A percentile compares a stretch with the other conserved stretches of the same genome.
These are phyloP conservation scores for Pterocles orientalis DNA, from an alignment of 2,113 vertebrate species.

Conservation along the genomic window DNA sequence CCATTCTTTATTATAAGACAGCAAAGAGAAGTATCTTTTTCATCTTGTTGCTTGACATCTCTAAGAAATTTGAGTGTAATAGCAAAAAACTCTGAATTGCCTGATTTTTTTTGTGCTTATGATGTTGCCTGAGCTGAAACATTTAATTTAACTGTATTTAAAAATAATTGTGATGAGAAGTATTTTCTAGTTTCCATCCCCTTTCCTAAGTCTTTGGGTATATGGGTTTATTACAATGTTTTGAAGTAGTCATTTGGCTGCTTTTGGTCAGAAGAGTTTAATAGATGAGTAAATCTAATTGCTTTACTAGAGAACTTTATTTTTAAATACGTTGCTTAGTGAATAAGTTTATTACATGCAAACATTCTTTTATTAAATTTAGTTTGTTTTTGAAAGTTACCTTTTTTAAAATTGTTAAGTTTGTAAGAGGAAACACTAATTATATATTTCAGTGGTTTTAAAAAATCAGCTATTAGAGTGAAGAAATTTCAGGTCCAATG, in stretches of 20 bases:
- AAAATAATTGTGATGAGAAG: neutral
- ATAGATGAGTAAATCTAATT: neutral
- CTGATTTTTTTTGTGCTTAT: neutral
- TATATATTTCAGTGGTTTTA: neutral
- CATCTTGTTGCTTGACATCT: neutral
- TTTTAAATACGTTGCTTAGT: neutral
- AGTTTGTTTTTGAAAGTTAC: neutral
- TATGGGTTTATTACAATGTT: neutral
- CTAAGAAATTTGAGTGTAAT: neutral
- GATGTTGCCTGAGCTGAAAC: neutral
- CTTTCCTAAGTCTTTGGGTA: neutral
- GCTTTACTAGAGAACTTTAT: neutral
- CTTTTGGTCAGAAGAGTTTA: neutral
- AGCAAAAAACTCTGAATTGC: conserved; percentile 12
- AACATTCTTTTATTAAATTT: neutral
- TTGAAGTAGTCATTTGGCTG: neutral
- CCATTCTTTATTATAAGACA: neutral
- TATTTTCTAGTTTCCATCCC: neutral
- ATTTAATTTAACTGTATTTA: neutral
- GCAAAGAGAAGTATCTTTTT: neutral
- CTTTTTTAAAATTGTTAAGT: neutral
- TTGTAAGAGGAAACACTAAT: neutral
- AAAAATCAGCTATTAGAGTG: neutral
- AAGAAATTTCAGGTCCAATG: neutral
- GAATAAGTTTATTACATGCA: neutral